A percentile compares a stretch with the other conserved stretches of the same genome.
Evolutionary conservation across 2,888 invertebrate genomes (phyloP).

Genomic region (Thera britannica): DNA sequence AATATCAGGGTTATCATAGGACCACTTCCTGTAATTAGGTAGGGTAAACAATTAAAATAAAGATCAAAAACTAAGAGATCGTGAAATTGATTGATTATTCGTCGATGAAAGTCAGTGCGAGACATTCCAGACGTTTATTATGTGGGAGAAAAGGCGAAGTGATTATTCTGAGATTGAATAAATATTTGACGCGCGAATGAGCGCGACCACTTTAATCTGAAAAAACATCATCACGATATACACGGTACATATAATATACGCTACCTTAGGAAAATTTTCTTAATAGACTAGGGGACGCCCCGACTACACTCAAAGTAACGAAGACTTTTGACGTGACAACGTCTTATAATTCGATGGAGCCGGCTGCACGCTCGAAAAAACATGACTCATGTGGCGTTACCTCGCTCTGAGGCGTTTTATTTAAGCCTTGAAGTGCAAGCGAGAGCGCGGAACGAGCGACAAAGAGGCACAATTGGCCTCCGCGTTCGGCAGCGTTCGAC

Average conservation of each 20-base stretch:
- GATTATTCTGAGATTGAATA: slow-evolving; percentile 27
- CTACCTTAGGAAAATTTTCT: background rate
- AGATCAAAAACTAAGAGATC: slow-evolving; percentile 8
- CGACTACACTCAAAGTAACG: too few relatives aligned
- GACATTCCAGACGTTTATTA: slow-evolving; percentile 25
- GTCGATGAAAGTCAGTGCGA: slow-evolving; percentile 26
- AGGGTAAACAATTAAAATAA: background rate
- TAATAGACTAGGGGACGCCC: too few relatives aligned
- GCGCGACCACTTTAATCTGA: slow-evolving; percentile 13
- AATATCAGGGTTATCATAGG: too few relatives aligned
- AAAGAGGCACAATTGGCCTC: too few relatives aligned
- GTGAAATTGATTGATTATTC: slow-evolving; percentile 14
- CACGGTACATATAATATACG: background rate
- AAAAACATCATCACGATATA: slow-evolving; percentile 11
- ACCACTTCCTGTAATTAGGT: background rate
- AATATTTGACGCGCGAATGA: slow-evolving; percentile 30
- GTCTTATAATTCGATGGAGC: too few relatives aligned
- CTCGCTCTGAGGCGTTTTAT: too few relatives aligned
- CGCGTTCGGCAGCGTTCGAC: too few relatives aligned
- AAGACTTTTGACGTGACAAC: too few relatives aligned
- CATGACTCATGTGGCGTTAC: too few relatives aligned
- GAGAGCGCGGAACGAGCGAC: too few relatives aligned
- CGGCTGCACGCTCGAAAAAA: too few relatives aligned
- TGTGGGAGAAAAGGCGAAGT: slow-evolving; percentile 24
- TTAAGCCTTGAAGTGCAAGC: too few relatives aligned